Evolutionary conservation across 2,888 invertebrate species (phyloP).

Genomic region (Trichogramma evanescens): DNA sequence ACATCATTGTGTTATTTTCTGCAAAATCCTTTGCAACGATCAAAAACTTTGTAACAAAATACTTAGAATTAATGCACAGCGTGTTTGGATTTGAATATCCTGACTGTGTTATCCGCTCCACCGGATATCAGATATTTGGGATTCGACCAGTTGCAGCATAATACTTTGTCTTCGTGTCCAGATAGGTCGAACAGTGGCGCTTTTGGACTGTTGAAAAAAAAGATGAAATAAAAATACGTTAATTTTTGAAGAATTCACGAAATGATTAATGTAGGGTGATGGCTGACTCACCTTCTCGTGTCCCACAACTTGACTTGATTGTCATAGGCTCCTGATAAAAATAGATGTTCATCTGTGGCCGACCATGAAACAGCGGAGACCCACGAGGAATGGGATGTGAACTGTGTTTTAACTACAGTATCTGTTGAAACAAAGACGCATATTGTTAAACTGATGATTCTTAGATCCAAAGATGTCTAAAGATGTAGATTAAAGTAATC

Average conservation of each 20-base stretch:
- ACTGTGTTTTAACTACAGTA: conserved; percentile 77
- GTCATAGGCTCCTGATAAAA: conserved; percentile 91
- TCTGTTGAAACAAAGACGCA: conserved; percentile 60
- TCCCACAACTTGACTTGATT: conserved; percentile 93
- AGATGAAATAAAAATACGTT: conserved; percentile 7
- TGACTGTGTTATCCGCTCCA: conserved; percentile 85
- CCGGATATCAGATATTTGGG: conserved; percentile 82
- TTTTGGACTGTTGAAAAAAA: conserved; percentile 60
- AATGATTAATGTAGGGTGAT: conserved; percentile 7
- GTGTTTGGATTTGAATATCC: conserved; percentile 71
- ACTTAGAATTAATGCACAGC: conserved; percentile 27
- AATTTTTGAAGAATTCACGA: background rate
- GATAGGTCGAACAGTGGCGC: conserved; percentile 86
- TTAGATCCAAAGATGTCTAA: too few species aligned
- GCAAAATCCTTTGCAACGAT: too few species aligned
- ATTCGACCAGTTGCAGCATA: conserved; percentile 92
- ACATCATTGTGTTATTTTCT: conserved; percentile 3
- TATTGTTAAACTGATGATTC: too few species aligned
- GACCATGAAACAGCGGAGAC: conserved; percentile 89
- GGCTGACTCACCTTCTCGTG: conserved; percentile 63
- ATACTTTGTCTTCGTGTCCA: conserved; percentile 89
- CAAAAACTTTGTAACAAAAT: too few species aligned
- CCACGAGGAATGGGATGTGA: conserved; percentile 86
- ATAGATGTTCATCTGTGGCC: conserved; percentile 69
- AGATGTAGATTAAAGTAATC: too few species aligned